Evolutionary conservation across 2,888 invertebrate genomes (phyloP).

Genomic region (Bellardia pandia): DNA sequence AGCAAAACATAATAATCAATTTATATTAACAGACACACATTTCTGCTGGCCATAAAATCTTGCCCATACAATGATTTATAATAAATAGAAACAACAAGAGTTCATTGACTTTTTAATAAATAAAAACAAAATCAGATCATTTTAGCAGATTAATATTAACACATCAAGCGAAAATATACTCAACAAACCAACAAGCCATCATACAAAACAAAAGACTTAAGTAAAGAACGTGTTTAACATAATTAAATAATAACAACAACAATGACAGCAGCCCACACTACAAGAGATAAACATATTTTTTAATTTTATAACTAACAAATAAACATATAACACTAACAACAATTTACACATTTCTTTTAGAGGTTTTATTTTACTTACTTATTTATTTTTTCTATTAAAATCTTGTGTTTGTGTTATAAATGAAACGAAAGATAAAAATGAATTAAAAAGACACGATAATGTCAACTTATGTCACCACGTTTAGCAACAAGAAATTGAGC

Average conservation of each 20-base stretch:
- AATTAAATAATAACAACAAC: constrained; percentile 21
- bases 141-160: constrained; percentile 34
- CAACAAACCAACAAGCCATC: background rate
- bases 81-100: background rate
- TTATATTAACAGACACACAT: background rate
- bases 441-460: constrained; percentile 50
- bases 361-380: background rate
- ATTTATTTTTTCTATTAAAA: background rate
- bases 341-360: constrained; percentile 5
- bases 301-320: background rate
- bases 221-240: constrained; percentile 59
- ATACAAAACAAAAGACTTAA: constrained; percentile 58
- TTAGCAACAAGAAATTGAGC: background rate
- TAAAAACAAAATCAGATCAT: constrained; percentile 41
- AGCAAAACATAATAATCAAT: background rate
- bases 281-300: background rate
- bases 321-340: constrained; percentile 13
- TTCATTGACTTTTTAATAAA: constrained; percentile 40
- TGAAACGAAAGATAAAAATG: constrained; percentile 13
- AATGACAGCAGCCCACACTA: background rate
- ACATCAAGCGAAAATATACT: constrained; percentile 15
- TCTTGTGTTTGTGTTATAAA: constrained; percentile 9
- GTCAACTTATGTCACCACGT: constrained; percentile 63
- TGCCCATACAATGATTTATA: background rate
- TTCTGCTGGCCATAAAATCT: background rate